A percentile compares a stretch with the other conserved stretches of the same genome.
Conservation (phyloP, 2,797 vertebrate species). For the Helicolenus hilgendorfi region DNA sequence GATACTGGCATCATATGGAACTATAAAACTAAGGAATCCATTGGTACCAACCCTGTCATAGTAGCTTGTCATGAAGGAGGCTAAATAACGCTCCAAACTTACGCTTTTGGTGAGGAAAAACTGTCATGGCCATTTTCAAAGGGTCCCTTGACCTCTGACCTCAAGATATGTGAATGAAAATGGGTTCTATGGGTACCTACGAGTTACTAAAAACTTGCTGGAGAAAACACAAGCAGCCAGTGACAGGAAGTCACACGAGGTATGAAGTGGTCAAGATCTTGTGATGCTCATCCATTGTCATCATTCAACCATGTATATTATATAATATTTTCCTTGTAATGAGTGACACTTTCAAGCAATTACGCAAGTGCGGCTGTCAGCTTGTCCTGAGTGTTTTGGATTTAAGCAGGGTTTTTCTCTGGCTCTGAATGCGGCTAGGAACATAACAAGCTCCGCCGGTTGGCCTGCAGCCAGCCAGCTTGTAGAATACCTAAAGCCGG, state of each 20-base stretch:
- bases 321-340: slow-evolving; percentile 4
- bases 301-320: neutral
- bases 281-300: neutral
- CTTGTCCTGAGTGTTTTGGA: slow-evolving; percentile 11
- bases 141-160: no score
- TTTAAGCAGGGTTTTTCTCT: neutral
- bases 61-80: no score
- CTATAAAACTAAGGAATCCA: no score
- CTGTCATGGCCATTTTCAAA: no score
- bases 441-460: neutral
- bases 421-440: neutral
- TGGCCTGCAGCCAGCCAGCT: slow-evolving; percentile 35
- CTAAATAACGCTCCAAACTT: no score
- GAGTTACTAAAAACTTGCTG: no score
- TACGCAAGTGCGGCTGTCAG: slow-evolving; percentile 7
- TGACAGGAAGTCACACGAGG: neutral
- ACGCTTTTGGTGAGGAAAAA: fast-evolving
- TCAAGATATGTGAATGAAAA: no score
- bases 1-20: no score
- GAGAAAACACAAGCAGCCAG: neutral
- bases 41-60: no score
- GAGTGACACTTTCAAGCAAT: slow-evolving; percentile 22
- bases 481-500: slow-evolving; percentile 23
- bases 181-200: no score
- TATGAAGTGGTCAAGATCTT: neutral